Evolutionary conservation across 2,888 invertebrate species (phyloP).

Genomic region (Zelleria hepariella): DNA sequence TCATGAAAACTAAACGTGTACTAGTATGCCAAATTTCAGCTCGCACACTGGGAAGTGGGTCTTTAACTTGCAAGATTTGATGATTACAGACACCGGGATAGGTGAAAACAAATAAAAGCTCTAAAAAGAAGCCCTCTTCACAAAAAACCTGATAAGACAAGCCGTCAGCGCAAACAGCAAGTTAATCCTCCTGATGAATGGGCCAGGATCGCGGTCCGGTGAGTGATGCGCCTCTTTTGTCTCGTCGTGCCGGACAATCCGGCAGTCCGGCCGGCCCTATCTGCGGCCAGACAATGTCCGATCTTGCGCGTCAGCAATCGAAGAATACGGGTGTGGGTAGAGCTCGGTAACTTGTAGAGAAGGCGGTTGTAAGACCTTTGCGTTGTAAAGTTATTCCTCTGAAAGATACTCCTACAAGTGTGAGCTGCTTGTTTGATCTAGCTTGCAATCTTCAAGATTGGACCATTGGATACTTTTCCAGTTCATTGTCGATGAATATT

Average conservation of each 20-base stretch:
- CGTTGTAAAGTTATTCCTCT: background rate
- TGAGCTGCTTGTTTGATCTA: background rate
- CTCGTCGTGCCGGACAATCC: too few relatives aligned
- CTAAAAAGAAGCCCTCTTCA: too few relatives aligned
- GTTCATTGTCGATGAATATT: too few relatives aligned
- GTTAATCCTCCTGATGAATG: slow-evolving; percentile 68
- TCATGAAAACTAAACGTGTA: too few relatives aligned
- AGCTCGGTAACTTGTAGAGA: background rate
- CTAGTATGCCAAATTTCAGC: too few relatives aligned
- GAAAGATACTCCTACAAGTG: background rate
- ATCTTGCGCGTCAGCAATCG: slow-evolving; percentile 51
- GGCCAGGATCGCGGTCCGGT: slow-evolving; percentile 40
- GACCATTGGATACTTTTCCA: background rate
- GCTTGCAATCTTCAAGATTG: background rate
- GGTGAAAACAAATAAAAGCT: too few relatives aligned
- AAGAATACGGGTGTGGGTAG: slow-evolving; percentile 9
- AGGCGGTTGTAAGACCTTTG: background rate
- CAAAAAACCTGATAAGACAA: background rate
- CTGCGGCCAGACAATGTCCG: slow-evolving; percentile 44
- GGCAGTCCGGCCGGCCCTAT: slow-evolving; percentile 8
- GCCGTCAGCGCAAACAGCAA: slow-evolving; percentile 29
- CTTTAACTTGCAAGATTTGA: too few relatives aligned
- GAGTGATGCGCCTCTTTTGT: slow-evolving; percentile 70
- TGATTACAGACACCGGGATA: too few relatives aligned
- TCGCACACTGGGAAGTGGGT: too few relatives aligned